phyloP scores from a whole-genome alignment of 1,140 invertebrate genomes.

The Riptortus pedestris region DNA sequence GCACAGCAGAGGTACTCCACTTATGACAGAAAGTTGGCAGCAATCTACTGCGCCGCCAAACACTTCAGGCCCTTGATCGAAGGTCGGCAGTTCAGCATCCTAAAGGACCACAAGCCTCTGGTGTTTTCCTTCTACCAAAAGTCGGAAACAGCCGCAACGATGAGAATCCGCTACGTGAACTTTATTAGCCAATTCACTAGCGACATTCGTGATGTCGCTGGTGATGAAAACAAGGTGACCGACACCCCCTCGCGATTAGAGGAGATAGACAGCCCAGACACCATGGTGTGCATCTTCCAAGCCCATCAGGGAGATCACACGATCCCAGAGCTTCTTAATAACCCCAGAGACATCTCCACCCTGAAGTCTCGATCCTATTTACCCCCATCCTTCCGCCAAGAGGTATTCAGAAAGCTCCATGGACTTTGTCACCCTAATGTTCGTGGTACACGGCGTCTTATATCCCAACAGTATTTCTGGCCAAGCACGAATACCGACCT shows the following conservation, averaged over 20 bases:
- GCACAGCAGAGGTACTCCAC: too few relatives aligned
- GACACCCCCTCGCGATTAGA: constrained; percentile 34
- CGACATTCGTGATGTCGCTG: constrained; percentile 24
- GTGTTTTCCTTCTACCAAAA: constrained; percentile 34
- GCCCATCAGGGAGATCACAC: background rate
- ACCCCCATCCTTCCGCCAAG: too few relatives aligned
- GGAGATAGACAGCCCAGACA: constrained; percentile 19
- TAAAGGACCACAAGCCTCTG: constrained; percentile 38
- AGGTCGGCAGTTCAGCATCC: constrained; percentile 35
- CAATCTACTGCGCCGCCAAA: too few relatives aligned
- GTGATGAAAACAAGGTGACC: constrained; percentile 33
- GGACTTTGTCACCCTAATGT: too few relatives aligned
- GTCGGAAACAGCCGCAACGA: constrained; percentile 14
- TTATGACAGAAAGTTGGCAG: too few relatives aligned
- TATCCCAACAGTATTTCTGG: too few relatives aligned
- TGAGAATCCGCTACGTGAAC: background rate
- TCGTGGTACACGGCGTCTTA: too few relatives aligned
- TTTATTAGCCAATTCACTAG: constrained; percentile 22
- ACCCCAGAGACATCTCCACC: constrained; percentile 29
- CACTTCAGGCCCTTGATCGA: constrained; percentile 39
- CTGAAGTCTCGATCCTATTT: constrained; percentile 22
- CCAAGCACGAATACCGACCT: too few relatives aligned
- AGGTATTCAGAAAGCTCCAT: too few relatives aligned
- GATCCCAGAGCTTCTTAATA: constrained; percentile 17
- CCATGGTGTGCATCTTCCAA: too few relatives aligned